A percentile compares a stretch with the other conserved stretches of the same genome.
Evolutionary conservation across 1,140 invertebrate genomes (phyloP).

Genomic region (Littorina saxatilis): DNA sequence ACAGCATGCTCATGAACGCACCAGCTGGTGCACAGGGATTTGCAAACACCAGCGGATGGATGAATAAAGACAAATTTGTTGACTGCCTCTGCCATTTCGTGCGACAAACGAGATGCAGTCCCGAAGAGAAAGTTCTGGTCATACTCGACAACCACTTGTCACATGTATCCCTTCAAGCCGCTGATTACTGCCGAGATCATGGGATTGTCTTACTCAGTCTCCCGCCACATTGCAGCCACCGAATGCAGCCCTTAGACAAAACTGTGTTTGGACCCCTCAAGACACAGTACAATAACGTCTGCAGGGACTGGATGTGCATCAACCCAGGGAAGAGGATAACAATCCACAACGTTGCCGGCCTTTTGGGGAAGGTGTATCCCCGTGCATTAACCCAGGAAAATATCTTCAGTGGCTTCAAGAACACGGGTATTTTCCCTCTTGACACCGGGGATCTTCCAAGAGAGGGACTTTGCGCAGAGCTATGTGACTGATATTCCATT

Average conservation of each 20-base stretch:
- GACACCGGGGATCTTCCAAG: neutral
- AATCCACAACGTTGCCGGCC: neutral
- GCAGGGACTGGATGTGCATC: neutral
- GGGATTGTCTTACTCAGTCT: constrained; percentile 15
- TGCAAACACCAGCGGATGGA: neutral
- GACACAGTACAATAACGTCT: neutral
- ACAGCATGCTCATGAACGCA: neutral
- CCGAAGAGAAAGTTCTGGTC: neutral
- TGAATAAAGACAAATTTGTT: neutral
- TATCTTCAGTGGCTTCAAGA: neutral
- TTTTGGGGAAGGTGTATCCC: neutral
- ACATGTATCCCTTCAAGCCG: neutral
- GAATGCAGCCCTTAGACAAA: neutral
- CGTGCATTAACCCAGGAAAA: neutral
- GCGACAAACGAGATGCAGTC: neutral
- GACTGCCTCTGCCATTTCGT: neutral
- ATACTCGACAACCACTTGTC: neutral
- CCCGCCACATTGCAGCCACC: neutral
- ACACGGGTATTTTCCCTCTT: neutral
- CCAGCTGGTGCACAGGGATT: too few species aligned
- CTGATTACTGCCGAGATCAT: neutral
- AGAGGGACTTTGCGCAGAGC: neutral
- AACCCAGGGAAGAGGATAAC: neutral
- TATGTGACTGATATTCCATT: neutral
- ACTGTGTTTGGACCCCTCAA: neutral